Conservation (phyloP, 2,113 vertebrate species). For the Corapipo altera region DNA sequence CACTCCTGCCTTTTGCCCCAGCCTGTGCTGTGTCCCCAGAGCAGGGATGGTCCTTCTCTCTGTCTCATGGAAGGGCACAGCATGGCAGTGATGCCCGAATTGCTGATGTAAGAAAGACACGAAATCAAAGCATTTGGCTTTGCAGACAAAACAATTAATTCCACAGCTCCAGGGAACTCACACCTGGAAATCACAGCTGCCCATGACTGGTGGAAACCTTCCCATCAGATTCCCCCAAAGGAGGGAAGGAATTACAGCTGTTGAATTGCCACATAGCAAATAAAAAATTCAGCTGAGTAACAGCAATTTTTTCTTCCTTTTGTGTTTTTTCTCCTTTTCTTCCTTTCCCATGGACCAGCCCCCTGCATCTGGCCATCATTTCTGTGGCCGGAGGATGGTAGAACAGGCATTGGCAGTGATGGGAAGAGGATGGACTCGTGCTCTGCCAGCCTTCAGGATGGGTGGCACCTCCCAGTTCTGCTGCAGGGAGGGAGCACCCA, state of each 20-base stretch:
- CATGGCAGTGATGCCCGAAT: background rate
- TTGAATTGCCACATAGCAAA: background rate
- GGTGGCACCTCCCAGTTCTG: background rate
- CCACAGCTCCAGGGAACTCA: fast-evolving
- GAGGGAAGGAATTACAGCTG: background rate
- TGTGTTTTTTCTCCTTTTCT: background rate
- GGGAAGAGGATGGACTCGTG: background rate
- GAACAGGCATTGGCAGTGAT: background rate
- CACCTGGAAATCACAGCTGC: background rate
- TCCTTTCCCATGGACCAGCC: background rate
- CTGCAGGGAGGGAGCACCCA: background rate
- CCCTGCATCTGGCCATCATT: background rate
- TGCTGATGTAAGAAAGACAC: background rate
- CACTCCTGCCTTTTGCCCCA: background rate
- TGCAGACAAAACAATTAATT: background rate
- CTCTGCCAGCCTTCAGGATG: background rate
- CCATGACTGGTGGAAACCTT: background rate
- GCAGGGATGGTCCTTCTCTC: background rate
- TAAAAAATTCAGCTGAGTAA: background rate
- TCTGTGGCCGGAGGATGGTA: background rate
- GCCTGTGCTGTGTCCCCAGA: background rate
- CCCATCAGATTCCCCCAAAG: background rate
- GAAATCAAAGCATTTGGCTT: background rate
- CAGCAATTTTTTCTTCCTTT: background rate
- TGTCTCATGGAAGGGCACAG: background rate